phyloP scores from a whole-genome alignment of 2,888 invertebrate genomes.

The Oegoconia quadripuncta region DNA sequence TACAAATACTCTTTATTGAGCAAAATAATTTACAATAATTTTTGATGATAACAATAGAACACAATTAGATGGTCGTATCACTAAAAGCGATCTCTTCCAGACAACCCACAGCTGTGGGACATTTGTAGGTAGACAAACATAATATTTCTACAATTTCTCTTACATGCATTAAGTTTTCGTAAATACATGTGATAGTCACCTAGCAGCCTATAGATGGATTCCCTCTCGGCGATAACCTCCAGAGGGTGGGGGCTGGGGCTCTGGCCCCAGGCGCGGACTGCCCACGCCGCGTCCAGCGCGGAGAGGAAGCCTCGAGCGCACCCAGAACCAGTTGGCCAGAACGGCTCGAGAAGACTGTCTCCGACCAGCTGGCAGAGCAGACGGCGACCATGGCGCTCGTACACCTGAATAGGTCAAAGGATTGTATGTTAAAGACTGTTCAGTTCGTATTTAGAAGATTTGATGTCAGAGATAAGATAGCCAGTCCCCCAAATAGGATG shows the following conservation, averaged over 20 bases:
- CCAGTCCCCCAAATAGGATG: too few species aligned
- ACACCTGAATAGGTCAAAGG: slow-evolving; percentile 35
- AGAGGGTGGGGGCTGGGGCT: slow-evolving; percentile 83
- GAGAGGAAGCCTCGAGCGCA: slow-evolving; percentile 98
- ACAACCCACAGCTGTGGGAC: too few species aligned
- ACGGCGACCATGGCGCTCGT: slow-evolving; percentile 83
- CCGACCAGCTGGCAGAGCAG: slow-evolving; percentile 95
- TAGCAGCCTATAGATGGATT: slow-evolving; percentile 92
- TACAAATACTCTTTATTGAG: too few species aligned
- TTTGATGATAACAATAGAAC: too few species aligned
- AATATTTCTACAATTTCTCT: background rate
- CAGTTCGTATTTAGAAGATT: too few species aligned
- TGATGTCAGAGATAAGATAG: background rate
- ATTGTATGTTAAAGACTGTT: too few species aligned
- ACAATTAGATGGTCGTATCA: too few species aligned
- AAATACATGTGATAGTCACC: slow-evolving; percentile 36
- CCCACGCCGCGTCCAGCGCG: slow-evolving; percentile 97
- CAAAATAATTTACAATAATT: too few species aligned
- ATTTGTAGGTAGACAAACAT: too few species aligned
- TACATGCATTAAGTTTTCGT: background rate
- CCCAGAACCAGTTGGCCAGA: slow-evolving; percentile 99
- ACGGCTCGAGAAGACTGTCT: slow-evolving; percentile 97
- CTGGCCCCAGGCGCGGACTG: slow-evolving; percentile 90
- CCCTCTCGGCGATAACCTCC: slow-evolving; percentile 94
- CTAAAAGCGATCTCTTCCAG: too few species aligned